phyloP scores from a whole-genome alignment of 1,140 invertebrate genomes.

The Arctopsyche grandis region DNA sequence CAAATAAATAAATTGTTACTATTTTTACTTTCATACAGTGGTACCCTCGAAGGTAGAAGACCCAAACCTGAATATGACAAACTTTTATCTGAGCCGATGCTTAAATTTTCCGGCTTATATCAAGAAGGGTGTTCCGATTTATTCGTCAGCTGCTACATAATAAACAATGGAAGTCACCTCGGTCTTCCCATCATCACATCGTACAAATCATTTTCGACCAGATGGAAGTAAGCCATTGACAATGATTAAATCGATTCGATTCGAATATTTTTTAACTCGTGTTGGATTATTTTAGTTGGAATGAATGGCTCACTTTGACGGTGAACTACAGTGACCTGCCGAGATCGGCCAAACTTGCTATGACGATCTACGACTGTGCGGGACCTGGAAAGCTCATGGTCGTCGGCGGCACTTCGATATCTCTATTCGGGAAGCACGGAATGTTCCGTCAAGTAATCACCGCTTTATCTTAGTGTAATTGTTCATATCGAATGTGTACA shows the following conservation, averaged over 20 bases:
- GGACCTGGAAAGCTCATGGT: constrained; percentile 84
- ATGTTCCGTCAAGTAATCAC: constrained; percentile 79
- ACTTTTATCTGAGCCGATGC: constrained; percentile 85
- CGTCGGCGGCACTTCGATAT: constrained; percentile 91
- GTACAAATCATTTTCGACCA: constrained; percentile 91
- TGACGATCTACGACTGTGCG: constrained; percentile 94
- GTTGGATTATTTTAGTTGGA: constrained; percentile 77
- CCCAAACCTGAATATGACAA: constrained; percentile 89
- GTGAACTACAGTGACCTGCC: constrained; percentile 93
- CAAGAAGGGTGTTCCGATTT: constrained; percentile 85
- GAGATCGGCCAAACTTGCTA: constrained; percentile 85
- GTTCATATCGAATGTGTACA: no score
- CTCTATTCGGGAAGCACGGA: constrained; percentile 92
- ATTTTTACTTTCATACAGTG: constrained; percentile 68
- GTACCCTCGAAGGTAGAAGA: constrained; percentile 92
- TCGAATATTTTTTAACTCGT: not conserved
- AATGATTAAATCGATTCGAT: not conserved
- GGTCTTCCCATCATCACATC: constrained; percentile 90
- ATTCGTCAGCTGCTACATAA: constrained; percentile 88
- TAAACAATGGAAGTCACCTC: constrained; percentile 83
- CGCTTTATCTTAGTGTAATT: no score
- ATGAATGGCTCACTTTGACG: constrained; percentile 96
- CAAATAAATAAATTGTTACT: not conserved
- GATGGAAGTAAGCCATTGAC: constrained; percentile 84
- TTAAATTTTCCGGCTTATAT: constrained; percentile 91